Base-by-base conservation (phyloP, 2,888 invertebrate species). In the Apoderus coryli region DNA sequence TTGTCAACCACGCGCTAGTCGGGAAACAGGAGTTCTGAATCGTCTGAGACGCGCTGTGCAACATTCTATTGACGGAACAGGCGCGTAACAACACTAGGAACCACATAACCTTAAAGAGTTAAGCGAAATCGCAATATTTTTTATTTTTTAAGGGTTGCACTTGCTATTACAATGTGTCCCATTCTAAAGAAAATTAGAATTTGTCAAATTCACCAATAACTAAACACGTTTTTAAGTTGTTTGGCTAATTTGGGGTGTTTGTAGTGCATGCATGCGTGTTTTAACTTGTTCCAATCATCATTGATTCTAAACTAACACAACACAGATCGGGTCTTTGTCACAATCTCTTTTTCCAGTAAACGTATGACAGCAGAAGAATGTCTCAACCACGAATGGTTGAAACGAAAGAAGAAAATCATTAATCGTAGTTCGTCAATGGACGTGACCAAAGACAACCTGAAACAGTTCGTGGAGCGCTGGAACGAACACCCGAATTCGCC, bases 401-500 rank as follows among this genome's bases (percentile, higher is more conserved):
- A 64, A 48, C 65, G 70, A 49, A 67, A 71, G 49, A 53, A 50
- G 25, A 44, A 44, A 54, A 16, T 38, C 6, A 52, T 56, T 15
- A 32, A 33, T 16, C 45, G 47, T 25, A 50, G 46, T 4, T 44
- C 61, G 52, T 42, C 62, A 44, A 64, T 77, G 52, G 76, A 76
- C 52, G 69, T 76, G 43, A 70, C 84, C 39, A 85, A 86, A 65
- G 82, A 84, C 55, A 85, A 86, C 60, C 65, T 86, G 29, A 68
- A 76, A 45, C 66, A 75, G 46, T 86, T 86, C 59, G 85, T 86
- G 29, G 85, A 84, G 50, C 67, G 86, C 33, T 86, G 86, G 85
- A 76, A 80, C 48, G 84, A 85, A 46, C 84, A 85, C 54, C 84
- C 84, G 1, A 79, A 84, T 57, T 84, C 84, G 24, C 85, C 86